These are phyloP conservation scores for Micrasema longulum DNA, from an alignment of 1,140 invertebrate genomes.

Conservation along the genomic window DNA sequence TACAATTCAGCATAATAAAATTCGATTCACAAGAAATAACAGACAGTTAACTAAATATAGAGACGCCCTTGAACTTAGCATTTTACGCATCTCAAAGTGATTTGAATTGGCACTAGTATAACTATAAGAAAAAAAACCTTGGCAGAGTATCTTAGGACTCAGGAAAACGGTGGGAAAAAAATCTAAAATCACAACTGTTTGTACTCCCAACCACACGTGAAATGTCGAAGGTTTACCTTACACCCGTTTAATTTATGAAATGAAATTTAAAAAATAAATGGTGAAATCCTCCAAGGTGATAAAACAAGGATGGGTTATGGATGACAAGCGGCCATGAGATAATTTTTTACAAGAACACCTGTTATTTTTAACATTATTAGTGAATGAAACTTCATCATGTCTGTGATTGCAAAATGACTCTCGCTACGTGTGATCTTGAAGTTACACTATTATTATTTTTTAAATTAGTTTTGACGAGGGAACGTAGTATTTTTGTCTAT, in stretches of 20 bases:
- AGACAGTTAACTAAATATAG: neutral
- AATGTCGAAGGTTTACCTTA: constrained; percentile 1
- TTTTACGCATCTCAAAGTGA: neutral
- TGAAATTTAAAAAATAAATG: constrained; percentile 14
- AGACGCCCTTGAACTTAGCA: constrained; percentile 23
- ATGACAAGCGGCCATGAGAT: constrained; percentile 7
- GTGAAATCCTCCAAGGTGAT: constrained; percentile 13
- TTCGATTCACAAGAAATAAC: too few species aligned
- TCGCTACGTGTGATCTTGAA: too few species aligned
- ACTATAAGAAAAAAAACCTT: constrained; percentile 11
- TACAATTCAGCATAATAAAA: too few species aligned
- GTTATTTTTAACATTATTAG: too few species aligned
- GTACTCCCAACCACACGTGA: constrained; percentile 13
- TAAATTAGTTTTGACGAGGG: too few species aligned
- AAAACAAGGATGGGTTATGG: constrained; percentile 4
- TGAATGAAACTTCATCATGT: too few species aligned
- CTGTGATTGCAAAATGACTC: too few species aligned
- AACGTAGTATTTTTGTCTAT: too few species aligned
- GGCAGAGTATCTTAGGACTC: neutral
- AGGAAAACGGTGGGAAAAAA: constrained; percentile 7
- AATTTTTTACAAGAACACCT: neutral
- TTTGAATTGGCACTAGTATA: constrained; percentile 16
- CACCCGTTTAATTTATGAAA: neutral
- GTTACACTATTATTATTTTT: too few species aligned
- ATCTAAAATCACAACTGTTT: neutral